These are phyloP conservation scores for Orthonevra nobilis DNA, from an alignment of 2,888 invertebrate species.

Conservation along the genomic window DNA sequence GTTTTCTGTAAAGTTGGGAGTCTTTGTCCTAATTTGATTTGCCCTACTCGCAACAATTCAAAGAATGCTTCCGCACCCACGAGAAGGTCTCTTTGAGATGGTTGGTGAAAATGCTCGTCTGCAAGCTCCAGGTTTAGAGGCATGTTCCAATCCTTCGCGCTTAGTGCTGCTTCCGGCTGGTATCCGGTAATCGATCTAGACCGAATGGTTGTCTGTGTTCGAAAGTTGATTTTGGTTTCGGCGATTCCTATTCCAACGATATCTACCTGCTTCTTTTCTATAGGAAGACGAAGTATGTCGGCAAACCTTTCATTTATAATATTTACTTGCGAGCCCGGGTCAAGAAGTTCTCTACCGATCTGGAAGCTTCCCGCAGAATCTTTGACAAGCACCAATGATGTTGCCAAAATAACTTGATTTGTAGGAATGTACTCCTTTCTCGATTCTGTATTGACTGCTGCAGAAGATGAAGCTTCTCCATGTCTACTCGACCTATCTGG, in stretches of 20 bases:
- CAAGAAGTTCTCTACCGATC: background rate
- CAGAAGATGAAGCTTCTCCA: no score
- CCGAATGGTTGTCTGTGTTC: no score
- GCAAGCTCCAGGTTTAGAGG: no score
- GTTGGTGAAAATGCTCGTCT: conserved; percentile 15
- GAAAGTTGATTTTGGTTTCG: background rate
- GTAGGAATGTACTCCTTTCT: no score
- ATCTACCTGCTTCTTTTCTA: background rate
- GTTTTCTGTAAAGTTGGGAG: conserved; percentile 66
- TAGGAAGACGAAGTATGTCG: background rate
- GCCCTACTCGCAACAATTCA: conserved; percentile 52
- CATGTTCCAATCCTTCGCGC: no score
- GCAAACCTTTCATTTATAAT: background rate
- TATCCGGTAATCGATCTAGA: no score
- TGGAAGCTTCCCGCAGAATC: background rate
- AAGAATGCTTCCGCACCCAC: conserved; percentile 39
- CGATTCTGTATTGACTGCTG: no score
- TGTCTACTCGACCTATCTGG: no score
- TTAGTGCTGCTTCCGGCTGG: no score
- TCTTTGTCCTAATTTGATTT: conserved; percentile 55
- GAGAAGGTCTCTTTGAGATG: conserved; percentile 45
- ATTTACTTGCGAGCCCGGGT: background rate
- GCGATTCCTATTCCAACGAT: background rate
- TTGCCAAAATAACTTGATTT: background rate
- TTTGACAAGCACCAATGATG: background rate